Conservation (phyloP, 2,888 invertebrate species). For the Lasioglossum marginatum region DNA sequence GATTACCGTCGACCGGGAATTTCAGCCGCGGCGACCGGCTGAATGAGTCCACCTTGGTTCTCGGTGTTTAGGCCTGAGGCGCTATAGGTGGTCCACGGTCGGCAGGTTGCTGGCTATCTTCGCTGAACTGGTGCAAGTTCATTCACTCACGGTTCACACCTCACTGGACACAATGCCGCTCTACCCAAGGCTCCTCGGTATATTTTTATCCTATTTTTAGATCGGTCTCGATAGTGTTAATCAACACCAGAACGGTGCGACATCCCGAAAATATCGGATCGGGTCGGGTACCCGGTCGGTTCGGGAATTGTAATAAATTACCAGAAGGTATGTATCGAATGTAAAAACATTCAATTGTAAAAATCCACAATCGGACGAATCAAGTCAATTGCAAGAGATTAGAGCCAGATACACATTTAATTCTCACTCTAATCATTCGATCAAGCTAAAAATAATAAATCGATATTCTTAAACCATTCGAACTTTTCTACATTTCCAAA, state of each 20-base stretch:
- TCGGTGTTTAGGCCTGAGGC: slow-evolving; percentile 69
- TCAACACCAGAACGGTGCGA: not conserved
- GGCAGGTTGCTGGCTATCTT: slow-evolving; percentile 56
- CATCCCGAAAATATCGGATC: not conserved
- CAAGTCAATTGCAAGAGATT: no score
- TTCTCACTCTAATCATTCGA: no score
- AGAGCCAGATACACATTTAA: no score
- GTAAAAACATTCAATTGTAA: no score
- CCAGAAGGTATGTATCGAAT: no score
- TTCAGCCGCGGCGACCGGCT: slow-evolving; percentile 17
- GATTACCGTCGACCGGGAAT: slow-evolving; percentile 45
- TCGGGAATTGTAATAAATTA: no score
- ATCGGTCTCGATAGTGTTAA: slow-evolving; percentile 1
- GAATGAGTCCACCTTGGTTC: slow-evolving; percentile 55
- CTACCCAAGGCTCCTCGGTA: slow-evolving; percentile 24
- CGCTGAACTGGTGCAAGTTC: slow-evolving; percentile 69
- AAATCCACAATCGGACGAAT: no score
- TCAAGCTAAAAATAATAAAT: no score
- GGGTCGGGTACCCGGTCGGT: no score
- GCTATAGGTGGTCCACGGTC: slow-evolving; percentile 71
- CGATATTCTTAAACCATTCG: no score
- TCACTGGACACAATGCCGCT: slow-evolving; percentile 68
- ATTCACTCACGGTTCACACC: slow-evolving; percentile 75
- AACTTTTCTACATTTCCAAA: no score
- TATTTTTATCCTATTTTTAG: slow-evolving; percentile 20